A percentile compares a stretch with the other conserved stretches of the same genome.
These are phyloP conservation scores for Tapera naevia DNA, from an alignment of 2,797 vertebrate genomes.

Conservation along the genomic window DNA sequence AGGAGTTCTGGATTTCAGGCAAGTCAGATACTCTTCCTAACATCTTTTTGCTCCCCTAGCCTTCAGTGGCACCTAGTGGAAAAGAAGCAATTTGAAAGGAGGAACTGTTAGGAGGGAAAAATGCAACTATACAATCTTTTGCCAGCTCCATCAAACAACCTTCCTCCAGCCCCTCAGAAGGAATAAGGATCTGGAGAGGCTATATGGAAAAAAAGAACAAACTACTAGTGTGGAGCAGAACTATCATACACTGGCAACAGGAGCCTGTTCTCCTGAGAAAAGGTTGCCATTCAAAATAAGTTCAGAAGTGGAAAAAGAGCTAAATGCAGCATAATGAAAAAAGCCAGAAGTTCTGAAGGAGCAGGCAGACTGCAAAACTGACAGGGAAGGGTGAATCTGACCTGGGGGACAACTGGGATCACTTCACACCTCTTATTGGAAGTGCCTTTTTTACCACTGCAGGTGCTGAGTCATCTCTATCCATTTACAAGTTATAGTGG, in stretches of 20 bases:
- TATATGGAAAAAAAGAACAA: background rate
- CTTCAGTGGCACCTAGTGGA: constrained; percentile 68
- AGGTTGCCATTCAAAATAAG: background rate
- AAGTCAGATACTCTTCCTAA: background rate
- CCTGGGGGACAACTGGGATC: background rate
- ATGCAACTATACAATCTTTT: background rate
- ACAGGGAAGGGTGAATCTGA: background rate
- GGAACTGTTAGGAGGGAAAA: background rate
- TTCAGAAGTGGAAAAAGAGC: background rate
- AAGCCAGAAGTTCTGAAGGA: background rate
- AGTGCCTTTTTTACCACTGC: background rate
- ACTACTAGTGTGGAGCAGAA: background rate
- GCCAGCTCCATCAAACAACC: background rate
- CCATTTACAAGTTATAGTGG: background rate
- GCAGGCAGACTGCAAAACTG: background rate
- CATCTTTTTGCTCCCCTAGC: constrained; percentile 49
- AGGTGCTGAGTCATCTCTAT: background rate
- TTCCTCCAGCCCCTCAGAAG: background rate
- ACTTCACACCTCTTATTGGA: background rate
- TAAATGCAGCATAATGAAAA: background rate
- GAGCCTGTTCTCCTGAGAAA: background rate
- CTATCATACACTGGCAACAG: background rate
- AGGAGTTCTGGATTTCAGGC: background rate
- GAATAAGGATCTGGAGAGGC: background rate
- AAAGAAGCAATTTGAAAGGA: constrained; percentile 13